phyloP scores from a whole-genome alignment of 2,888 invertebrate species.

The Pemphredon lugubris region DNA sequence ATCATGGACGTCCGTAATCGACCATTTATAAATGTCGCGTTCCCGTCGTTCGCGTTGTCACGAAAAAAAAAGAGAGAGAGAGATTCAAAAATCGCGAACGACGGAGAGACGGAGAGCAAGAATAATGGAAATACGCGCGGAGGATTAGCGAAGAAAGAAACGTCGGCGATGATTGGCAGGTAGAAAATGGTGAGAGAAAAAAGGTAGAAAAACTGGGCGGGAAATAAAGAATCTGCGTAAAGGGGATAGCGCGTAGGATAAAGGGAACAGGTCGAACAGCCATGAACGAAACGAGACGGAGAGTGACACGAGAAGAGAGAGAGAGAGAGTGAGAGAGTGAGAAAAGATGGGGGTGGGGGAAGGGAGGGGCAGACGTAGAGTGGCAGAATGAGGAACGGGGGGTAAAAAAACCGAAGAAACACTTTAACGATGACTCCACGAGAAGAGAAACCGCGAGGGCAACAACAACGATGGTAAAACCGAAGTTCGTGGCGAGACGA shows the following conservation, averaged over 20 bases:
- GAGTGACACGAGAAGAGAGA: constrained; percentile 35
- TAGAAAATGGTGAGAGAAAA: constrained; percentile 40
- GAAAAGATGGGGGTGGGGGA: constrained; percentile 2
- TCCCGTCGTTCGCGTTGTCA: no score
- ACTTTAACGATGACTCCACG: constrained; percentile 57
- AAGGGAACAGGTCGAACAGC: constrained; percentile 1
- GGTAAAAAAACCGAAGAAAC: constrained; percentile 26
- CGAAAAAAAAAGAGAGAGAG: not conserved
- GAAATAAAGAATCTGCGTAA: constrained; percentile 36
- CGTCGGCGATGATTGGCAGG: constrained; percentile 41
- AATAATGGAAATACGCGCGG: constrained; percentile 29
- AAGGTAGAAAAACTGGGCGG: constrained; percentile 8
- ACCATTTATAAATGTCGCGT: no score
- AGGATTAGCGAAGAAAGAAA: constrained; percentile 17
- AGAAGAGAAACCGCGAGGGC: constrained; percentile 57
- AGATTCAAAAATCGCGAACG: not conserved
- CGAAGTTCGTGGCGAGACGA: constrained; percentile 50
- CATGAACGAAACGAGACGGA: constrained; percentile 1
- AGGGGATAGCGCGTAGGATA: constrained; percentile 11
- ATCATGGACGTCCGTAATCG: no score
- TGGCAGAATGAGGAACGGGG: constrained; percentile 10
- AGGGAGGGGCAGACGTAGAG: constrained; percentile 21
- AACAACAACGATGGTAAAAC: constrained; percentile 48
- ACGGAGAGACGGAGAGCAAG: not conserved
- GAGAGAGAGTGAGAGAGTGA: constrained; percentile 20